phyloP scores from a whole-genome alignment of 64 coral and sea anemone species.

The Astreopora myriophthalma region DNA sequence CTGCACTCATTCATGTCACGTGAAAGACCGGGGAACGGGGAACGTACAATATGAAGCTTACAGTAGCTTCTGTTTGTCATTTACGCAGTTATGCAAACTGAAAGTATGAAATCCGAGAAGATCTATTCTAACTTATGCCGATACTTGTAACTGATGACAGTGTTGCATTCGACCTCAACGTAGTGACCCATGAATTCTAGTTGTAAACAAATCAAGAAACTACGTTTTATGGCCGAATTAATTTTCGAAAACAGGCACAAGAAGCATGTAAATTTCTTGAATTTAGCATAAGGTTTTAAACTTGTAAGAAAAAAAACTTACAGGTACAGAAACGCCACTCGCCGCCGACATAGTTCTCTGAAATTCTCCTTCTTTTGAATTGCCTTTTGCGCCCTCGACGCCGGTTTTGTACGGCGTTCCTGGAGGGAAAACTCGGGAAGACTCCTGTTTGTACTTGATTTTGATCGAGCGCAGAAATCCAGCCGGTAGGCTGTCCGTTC shows the following conservation, averaged over 20 bases:
- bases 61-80: too few species aligned
- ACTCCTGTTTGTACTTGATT: conserved; percentile 93
- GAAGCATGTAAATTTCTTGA: not conserved
- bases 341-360: conserved; percentile 61
- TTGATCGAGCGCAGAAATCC: conserved; percentile 96
- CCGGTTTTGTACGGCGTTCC: conserved; percentile 50
- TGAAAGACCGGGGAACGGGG: too few species aligned
- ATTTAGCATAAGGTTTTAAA: not conserved
- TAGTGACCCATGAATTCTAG: conserved; percentile 3
- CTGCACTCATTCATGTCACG: too few species aligned
- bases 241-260: too few species aligned
- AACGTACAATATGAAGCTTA: too few species aligned
- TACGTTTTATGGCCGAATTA: not conserved
- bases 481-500: conserved; percentile 93
- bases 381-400: not conserved
- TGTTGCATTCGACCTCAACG: not conserved
- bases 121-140: too few species aligned
- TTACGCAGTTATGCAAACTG: too few species aligned
- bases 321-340: conserved; percentile 20
- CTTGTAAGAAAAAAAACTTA: not conserved
- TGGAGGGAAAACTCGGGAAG: conserved; percentile 84
- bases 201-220: conserved; percentile 31
- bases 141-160: too few species aligned
- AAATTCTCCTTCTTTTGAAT: not conserved
- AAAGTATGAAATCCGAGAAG: too few species aligned